Percentiles rank a stretch among this genome's conserved stretches.
Conservation (phyloP, 2,888 invertebrate genomes). For the Laothoe populi region DNA sequence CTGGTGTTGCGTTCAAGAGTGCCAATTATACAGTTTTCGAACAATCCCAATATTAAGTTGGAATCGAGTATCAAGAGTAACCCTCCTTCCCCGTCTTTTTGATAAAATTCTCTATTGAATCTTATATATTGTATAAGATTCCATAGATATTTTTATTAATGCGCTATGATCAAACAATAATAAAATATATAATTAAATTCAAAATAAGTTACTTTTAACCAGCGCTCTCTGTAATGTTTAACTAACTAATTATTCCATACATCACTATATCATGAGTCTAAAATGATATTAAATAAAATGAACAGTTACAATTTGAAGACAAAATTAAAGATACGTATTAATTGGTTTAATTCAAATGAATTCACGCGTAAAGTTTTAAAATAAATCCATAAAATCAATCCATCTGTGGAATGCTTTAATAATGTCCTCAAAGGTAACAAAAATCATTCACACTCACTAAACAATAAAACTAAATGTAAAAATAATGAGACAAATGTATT, state of each 20-base stretch:
- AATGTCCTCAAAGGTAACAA: constrained; percentile 9
- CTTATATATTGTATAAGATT: neutral
- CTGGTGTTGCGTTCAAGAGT: too few species aligned
- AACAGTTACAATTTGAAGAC: neutral
- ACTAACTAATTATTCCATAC: constrained; percentile 40
- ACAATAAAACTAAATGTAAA: constrained; percentile 33
- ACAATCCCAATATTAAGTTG: too few species aligned
- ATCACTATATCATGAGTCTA: constrained; percentile 33
- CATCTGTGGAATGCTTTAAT: neutral
- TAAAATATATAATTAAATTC: neutral
- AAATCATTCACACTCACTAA: constrained; percentile 5
- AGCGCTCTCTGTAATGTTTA: constrained; percentile 52
- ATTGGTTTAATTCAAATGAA: neutral
- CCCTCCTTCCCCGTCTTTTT: too few species aligned
- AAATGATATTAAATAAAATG: constrained; percentile 26
- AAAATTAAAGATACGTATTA: neutral
- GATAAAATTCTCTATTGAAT: too few species aligned
- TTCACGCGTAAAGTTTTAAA: neutral
- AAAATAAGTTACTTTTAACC: constrained; percentile 43
- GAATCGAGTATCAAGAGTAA: too few species aligned
- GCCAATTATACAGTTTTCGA: too few species aligned
- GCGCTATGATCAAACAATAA: neutral
- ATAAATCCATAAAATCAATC: too few species aligned
- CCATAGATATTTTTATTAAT: neutral
- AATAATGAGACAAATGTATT: constrained; percentile 43